Evolutionary conservation across 2,888 invertebrate genomes (phyloP), one percentile per base, ranked within the genome.

Genomic region (Agonopterix arenella): DNA sequence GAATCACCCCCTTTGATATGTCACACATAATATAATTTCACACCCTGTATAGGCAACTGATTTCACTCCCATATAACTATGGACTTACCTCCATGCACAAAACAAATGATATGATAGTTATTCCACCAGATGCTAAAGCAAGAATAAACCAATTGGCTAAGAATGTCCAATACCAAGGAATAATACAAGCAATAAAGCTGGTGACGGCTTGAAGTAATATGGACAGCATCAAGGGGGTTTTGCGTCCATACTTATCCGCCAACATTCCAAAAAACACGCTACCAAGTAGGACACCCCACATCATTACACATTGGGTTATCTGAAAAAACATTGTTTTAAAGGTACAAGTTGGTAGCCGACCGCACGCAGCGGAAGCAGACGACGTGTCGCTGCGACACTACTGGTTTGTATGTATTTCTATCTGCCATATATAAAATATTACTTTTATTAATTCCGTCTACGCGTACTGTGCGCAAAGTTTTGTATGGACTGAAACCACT

Each of bases 71-170:
- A n/a, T n/a, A 16, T 11, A 4, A 40, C 4, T 40, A 40, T 9
- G 3, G 40, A 40, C 69, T 66, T 66, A 84, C 90, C 83, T 92
- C 92, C 89, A 92, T 90, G 70, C 91, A 92, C 59, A 93, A 76
- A 1, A 93, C 93, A 66, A 93, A 93, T 1, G 93, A 92, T 58
- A 91, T 91, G 11, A 92, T 90, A 55, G 91, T 89, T 36, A 92
- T 90, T 3, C 93, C 93, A 51, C 92, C 93, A 59, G 91, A 90
- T 5, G 91, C 90, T 50, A 92, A 67, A 1, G 92, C 93, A 53
- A 91, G 67, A 16, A 91, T 58, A 63, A 92, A 91, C 76, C 93
- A 86, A 49, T 76, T 65, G 0, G 84, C 28, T 28, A 92, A 60
- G 70, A 93, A 93, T 2, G 75, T 50, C 77, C 81, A 83, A 67